A percentile compares a stretch with the other conserved stretches of the same genome.
Conservation (phyloP, 2,113 vertebrate genomes). For the Crotophaga sulcirostris region DNA sequence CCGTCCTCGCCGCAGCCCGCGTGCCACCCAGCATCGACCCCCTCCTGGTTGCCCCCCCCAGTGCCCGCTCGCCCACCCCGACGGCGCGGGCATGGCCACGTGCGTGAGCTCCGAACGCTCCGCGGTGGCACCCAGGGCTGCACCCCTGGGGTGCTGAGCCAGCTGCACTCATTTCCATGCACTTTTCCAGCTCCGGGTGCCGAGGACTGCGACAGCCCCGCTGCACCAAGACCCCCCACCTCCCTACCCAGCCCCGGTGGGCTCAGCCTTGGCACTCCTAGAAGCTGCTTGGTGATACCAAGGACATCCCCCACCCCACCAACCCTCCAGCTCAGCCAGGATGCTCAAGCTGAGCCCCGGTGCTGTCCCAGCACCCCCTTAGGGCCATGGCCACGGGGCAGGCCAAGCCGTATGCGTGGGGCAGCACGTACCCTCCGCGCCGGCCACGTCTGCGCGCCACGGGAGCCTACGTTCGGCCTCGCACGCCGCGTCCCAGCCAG, state of each 20-base stretch:
- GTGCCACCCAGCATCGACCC: neutral
- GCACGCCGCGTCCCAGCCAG: neutral
- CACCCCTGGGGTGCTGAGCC: neutral
- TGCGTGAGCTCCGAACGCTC: rapidly evolving
- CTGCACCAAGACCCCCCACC: neutral
- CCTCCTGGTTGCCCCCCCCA: neutral
- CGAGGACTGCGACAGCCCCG: neutral
- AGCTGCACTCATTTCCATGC: neutral
- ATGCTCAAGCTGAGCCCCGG: neutral
- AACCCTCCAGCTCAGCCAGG: rapidly evolving
- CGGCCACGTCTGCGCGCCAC: neutral
- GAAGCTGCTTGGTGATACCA: neutral
- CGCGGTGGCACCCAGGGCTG: neutral
- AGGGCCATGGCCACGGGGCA: neutral
- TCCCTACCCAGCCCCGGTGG: neutral
- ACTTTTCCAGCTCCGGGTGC: neutral
- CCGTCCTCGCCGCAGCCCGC: rapidly evolving
- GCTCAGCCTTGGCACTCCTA: neutral
- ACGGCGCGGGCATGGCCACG: neutral
- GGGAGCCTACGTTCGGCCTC: neutral
- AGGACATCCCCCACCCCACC: neutral
- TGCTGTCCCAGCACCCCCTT: neutral
- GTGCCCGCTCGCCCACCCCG: rapidly evolving
- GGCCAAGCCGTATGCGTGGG: neutral
- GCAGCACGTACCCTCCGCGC: neutral